Conservation (phyloP, 1,140 invertebrate genomes). For the Euura lappo region DNA sequence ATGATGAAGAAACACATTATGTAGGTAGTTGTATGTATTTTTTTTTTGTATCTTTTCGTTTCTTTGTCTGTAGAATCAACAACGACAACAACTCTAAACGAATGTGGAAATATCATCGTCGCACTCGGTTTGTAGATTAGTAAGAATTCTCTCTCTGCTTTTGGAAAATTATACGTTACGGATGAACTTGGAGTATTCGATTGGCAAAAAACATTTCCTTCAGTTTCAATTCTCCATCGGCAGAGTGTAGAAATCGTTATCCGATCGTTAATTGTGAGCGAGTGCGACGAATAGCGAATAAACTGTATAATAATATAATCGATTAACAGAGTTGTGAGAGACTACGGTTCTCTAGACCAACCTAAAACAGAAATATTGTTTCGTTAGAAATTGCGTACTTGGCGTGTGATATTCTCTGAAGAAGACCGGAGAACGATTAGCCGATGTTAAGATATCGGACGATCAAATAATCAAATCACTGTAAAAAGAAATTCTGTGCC, state of each 20-base stretch:
- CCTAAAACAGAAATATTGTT: neutral
- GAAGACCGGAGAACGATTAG: neutral
- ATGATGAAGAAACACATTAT: slow-evolving; percentile 5
- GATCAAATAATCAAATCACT: no score
- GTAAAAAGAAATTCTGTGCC: no score
- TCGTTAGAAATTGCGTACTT: neutral
- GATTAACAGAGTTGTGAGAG: neutral
- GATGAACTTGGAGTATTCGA: neutral
- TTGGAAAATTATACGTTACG: neutral
- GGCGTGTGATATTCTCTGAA: neutral
- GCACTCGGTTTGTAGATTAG: neutral
- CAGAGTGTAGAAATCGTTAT: no score
- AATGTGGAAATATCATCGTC: neutral
- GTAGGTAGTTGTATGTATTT: neutral
- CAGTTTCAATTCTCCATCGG: no score
- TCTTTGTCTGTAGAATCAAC: no score
- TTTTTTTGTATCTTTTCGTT: neutral
- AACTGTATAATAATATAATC: neutral
- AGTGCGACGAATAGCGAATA: neutral
- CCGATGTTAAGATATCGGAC: neutral
- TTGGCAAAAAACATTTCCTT: neutral
- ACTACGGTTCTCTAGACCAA: neutral
- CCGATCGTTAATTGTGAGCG: no score
- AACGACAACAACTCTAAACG: neutral
- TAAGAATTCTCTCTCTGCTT: no score